phyloP scores from a whole-genome alignment of 2,113 vertebrate species.

The Corydoras sp. region DNA sequence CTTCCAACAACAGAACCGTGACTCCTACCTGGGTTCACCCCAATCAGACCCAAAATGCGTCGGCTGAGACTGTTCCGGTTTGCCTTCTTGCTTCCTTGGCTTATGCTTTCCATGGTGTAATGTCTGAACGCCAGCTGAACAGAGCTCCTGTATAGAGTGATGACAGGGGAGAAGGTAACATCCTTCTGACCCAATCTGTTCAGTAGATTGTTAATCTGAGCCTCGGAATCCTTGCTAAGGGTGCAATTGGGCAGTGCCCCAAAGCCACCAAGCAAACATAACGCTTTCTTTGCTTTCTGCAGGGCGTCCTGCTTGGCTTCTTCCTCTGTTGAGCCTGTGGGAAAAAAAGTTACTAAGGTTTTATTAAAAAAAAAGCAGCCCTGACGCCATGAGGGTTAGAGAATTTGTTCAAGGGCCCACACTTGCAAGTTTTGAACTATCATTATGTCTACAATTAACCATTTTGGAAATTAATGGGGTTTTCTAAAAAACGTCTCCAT shows the following conservation, averaged over 20 bases:
- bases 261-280: slow-evolving; percentile 20
- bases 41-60: slow-evolving; percentile 31
- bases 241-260: not conserved
- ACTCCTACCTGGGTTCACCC: slow-evolving; percentile 27
- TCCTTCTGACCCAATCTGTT: slow-evolving; percentile 20
- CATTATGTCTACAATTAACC: too few relatives aligned
- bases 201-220: slow-evolving; percentile 24
- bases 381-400: too few relatives aligned
- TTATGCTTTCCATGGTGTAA: slow-evolving; percentile 20
- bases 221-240: not conserved
- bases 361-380: too few relatives aligned
- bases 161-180: not conserved
- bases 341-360: not conserved
- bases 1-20: not conserved
- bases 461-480: too few relatives aligned
- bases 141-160: not conserved
- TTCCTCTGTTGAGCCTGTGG: slow-evolving; percentile 19
- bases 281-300: slow-evolving; percentile 1
- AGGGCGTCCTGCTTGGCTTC: slow-evolving; percentile 20
- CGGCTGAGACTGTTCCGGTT: slow-evolving; percentile 20
- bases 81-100: slow-evolving; percentile 6
- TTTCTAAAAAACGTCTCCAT: too few relatives aligned
- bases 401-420: too few relatives aligned
- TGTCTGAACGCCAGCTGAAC: slow-evolving; percentile 20
- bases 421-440: too few relatives aligned